Evolutionary conservation across 2,797 vertebrate genomes (phyloP), one percentile per base, ranked within the genome.

Genomic region (Parauchenoglanis punctatus): DNA sequence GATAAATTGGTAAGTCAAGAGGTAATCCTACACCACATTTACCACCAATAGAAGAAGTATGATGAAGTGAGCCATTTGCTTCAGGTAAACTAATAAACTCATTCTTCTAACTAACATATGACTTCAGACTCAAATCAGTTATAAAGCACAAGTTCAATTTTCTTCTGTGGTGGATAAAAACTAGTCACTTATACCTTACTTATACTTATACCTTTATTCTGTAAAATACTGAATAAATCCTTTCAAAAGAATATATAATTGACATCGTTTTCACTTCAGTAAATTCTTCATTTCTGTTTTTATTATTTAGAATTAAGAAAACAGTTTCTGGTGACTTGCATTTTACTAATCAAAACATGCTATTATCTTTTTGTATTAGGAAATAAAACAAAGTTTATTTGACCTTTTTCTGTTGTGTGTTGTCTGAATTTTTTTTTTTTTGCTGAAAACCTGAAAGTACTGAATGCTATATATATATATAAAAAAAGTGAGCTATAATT

Each of bases 31-130:
- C 90, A 95, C 94, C 93, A 91, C 93, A 93, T 94, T 96, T 94
- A 95, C 92, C 92, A 91, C 91, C 91, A 91, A 93, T 94, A 90
- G 92, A 93, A 90, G 91, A 87, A 92, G 91, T 88, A 93, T 94
- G 94, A 95, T 94, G 92, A 93, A 95, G 92, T 91, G 93, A 93
- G 88, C 92, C 93, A 93, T 95, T 95, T 94, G 94, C 92, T 94
- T 91, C 90, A 90, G 61, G 88, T 88, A 90, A 90, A 87, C 87
- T 81, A 88, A 87, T 85, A 67, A 82, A 76, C 70, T 58, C 54
- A 54, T 86, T 86, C 44, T 75, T 58, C 76, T 86, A 88, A 84
- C 68, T 56, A 78, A n/a, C 54, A 61, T 67, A 46, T 44, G 58
- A 31, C n/a, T 80, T 58, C 13, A 86, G 28, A 49, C 67, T 86